Base-by-base conservation (phyloP, 2,888 invertebrate genomes). In the Linnaemya tessellans region DNA sequence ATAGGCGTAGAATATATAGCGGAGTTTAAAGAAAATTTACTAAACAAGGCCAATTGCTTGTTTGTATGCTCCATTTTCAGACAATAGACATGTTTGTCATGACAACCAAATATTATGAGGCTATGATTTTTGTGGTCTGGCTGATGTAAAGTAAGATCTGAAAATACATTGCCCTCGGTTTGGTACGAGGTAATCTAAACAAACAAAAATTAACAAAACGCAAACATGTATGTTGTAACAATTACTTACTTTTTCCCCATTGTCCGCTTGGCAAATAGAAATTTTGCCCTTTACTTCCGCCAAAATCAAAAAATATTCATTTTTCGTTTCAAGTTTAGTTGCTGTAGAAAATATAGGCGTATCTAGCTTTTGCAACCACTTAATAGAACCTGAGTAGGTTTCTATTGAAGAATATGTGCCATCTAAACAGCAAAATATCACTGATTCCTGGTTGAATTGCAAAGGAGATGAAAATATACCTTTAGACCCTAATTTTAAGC, bases 1-100 rank as follows among this genome's bases (percentile, higher is more conserved):
- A 93, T 94, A 8, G 96, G 96, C 1, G 96, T 95, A 3, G 96
- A 93, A 89, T 95, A 96, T 43, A 97, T 94, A 9, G 95, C 93
- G 1, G 94, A 94, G 30, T 94, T 92, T n/a, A 95, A 88, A 74
- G 92, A 88, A 1, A 93, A 89, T 89, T 93, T 94, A 94, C 95
- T 96, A 18, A 86, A 68, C 92, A 90, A 70, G 95, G 10, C 93
- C 93, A 84, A 56, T 1, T 25, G 22, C 0, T 75, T 68, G 5
- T 46, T 20, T 10, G 58, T 56, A 5, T 84, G 84, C 15, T 81
- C 84, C 22, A 96, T 89, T 87, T 92, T 89, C 41, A 97, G 89
- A 87, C 95, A 94, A 91, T 97, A 96, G 0, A 97, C 90, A 89
- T 93, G 92, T 70, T 94, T 94, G 91, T 97, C 96, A 89, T 96